Evolutionary conservation across 2,113 vertebrate genomes (phyloP), one percentile per base, ranked within the genome.

Genomic region (Tachuris rubrigastra): DNA sequence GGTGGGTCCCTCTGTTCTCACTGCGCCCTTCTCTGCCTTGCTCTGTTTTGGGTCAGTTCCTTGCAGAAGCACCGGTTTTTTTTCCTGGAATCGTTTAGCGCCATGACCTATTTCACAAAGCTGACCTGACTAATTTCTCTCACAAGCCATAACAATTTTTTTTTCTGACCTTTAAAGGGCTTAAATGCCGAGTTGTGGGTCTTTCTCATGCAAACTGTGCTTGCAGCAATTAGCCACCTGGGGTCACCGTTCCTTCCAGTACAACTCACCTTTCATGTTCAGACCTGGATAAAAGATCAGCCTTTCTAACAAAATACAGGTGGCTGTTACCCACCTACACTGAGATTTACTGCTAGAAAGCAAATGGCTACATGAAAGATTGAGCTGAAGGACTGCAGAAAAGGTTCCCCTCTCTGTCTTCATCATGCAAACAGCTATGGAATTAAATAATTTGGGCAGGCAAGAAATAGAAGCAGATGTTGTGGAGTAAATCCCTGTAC

Each of bases 131-230:
- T 81, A 44, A 78, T 77, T 74, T 59, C 42, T 86, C 72, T 86
- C 72, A 71, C 55, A 55, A 80, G 39, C 5, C 2, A 18, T 39
- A 94, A 80, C 79, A 0, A 0, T 3, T 35, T 67, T 85, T 65
- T 77, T 72, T 19, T 21, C 50, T 90, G 95, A 95, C 93, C 86
- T 95, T 89, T 84, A 71, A 46, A 41, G 74, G 14, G 10, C 46
- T 47, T 28, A 49, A 87, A 55, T n/a, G 22, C 24, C 6, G 16
- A 83, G 22, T 77, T 87, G 53, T 3, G 1, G 14, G 15, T 75
- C 31, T 50, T 78, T 60, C 78, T 83, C 41, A 44, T 66, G 67
- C 59, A 71, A 87, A 62, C 39, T 63, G 58, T 91, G 33, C 59
- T 77, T 59, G 46, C 49, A 60, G 55, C 47, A 52, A 33, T 55